phyloP scores from a whole-genome alignment of 2,797 vertebrate species.

The Euthynnus affinis region DNA sequence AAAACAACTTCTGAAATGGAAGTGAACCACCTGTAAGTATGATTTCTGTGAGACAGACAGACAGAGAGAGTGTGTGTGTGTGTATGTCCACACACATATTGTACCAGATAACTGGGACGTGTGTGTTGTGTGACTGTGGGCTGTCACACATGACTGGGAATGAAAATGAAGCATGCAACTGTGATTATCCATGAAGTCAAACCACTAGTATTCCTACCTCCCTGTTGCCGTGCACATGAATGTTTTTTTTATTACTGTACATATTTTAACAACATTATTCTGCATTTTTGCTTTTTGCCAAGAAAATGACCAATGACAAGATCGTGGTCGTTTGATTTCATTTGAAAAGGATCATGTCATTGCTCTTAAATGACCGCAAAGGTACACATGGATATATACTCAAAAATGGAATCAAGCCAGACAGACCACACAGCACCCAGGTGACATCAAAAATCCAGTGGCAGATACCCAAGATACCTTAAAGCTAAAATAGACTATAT shows the following conservation, averaged over 20 bases:
- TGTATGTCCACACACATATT: not conserved
- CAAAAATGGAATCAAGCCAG: not conserved
- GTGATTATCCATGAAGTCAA: constrained; percentile 64
- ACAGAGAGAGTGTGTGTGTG: not conserved
- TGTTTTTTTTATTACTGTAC: not conserved
- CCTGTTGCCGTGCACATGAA: constrained; percentile 3
- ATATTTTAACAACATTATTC: constrained; percentile 28
- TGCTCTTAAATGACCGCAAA: not conserved
- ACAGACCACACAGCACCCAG: constrained; percentile 1
- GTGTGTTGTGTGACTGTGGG: constrained; percentile 16
- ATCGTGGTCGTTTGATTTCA: not conserved
- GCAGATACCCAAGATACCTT: not conserved
- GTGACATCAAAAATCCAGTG: not conserved
- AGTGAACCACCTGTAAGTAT: not conserved
- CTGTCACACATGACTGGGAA: constrained; percentile 58
- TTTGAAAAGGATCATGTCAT: not conserved
- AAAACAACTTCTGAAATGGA: not conserved
- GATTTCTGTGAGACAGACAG: not conserved
- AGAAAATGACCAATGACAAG: constrained; percentile 10
- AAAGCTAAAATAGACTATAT: not conserved
- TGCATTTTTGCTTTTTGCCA: not conserved
- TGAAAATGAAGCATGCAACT: constrained; percentile 68
- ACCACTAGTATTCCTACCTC: constrained; percentile 17
- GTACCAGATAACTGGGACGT: constrained; percentile 6
- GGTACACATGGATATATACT: constrained; percentile 6